A percentile compares a stretch with the other conserved stretches of the same genome.
These are phyloP conservation scores for Scaptomyza flava DNA, from an alignment of 2,888 invertebrate species.

Conservation along the genomic window DNA sequence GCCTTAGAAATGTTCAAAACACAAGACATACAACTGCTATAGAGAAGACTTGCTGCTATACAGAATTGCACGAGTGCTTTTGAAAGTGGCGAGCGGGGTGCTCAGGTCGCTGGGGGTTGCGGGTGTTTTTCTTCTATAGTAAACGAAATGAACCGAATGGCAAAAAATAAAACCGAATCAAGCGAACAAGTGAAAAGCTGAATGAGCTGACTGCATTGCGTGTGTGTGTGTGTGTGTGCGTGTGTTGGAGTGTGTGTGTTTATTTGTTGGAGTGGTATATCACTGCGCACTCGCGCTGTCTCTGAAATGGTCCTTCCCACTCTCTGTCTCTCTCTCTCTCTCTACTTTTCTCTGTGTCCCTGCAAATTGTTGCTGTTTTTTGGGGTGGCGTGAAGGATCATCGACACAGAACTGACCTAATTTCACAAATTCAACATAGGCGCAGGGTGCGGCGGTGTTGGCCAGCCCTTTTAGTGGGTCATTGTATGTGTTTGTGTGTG, in stretches of 20 bases:
- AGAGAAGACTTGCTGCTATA: constrained; percentile 6
- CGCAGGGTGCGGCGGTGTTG: constrained; percentile 59
- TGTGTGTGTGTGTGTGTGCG: constrained; percentile 27
- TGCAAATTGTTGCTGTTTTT: constrained; percentile 40
- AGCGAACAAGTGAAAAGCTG: constrained; percentile 47
- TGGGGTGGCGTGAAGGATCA: constrained; percentile 82
- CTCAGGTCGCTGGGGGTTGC: constrained; percentile 19
- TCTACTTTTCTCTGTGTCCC: constrained; percentile 12
- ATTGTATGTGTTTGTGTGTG: constrained; percentile 28
- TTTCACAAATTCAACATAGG: constrained; percentile 83
- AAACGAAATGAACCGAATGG: constrained; percentile 68
- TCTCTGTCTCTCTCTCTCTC: constrained; percentile 21
- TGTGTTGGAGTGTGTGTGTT: constrained; percentile 26
- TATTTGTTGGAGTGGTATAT: constrained; percentile 41
- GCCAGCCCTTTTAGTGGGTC: constrained; percentile 66
- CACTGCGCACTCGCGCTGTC: constrained; percentile 71
- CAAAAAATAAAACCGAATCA: constrained; percentile 7
- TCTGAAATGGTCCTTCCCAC: constrained; percentile 41
- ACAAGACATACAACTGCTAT: constrained; percentile 19
- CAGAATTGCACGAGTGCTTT: constrained; percentile 26
- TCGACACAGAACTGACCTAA: constrained; percentile 85
- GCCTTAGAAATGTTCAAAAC: constrained; percentile 46
- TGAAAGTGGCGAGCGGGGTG: constrained; percentile 6
- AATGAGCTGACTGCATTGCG: constrained; percentile 54
- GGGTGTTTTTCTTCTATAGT: constrained; percentile 37